These are phyloP conservation scores for Antedon mediterranea DNA, from an alignment of 53 echinoderm and acorn worm species.

Conservation along the genomic window DNA sequence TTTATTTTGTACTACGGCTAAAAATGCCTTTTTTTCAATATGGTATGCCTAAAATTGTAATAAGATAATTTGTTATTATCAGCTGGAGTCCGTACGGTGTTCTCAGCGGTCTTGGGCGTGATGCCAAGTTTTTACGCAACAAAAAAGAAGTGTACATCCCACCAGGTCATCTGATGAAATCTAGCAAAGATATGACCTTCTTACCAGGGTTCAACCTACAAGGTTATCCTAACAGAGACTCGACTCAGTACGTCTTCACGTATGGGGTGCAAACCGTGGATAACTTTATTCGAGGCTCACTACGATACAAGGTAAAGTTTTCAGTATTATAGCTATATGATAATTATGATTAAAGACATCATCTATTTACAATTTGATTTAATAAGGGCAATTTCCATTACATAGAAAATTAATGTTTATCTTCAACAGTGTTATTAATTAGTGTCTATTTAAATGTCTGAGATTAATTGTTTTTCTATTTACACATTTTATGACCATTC, in stretches of 20 bases:
- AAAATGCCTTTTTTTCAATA: no score
- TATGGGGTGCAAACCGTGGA: constrained; percentile 83
- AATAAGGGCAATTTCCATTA: no score
- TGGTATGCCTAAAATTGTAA: no score
- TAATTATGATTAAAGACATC: no score
- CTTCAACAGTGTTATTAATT: no score
- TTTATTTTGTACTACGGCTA: no score
- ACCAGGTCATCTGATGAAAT: constrained; percentile 70
- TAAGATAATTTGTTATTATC: not conserved
- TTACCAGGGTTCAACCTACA: constrained; percentile 94
- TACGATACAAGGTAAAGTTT: constrained; percentile 97
- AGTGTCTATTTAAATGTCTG: no score
- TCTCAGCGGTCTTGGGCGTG: constrained; percentile 40
- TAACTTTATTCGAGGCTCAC: constrained; percentile 66
- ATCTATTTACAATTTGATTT: no score
- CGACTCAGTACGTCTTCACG: constrained; percentile 71
- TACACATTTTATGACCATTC: no score
- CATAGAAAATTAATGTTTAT: no score
- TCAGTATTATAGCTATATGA: no score
- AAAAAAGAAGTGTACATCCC: constrained; percentile 77
- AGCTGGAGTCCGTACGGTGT: constrained; percentile 86
- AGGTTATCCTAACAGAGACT: constrained; percentile 85
- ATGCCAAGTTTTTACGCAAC: constrained; percentile 74
- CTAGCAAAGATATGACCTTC: constrained; percentile 58
- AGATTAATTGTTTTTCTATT: no score